Base-by-base conservation (phyloP, 2,113 vertebrate species). In the Rhagologus leucostigma region DNA sequence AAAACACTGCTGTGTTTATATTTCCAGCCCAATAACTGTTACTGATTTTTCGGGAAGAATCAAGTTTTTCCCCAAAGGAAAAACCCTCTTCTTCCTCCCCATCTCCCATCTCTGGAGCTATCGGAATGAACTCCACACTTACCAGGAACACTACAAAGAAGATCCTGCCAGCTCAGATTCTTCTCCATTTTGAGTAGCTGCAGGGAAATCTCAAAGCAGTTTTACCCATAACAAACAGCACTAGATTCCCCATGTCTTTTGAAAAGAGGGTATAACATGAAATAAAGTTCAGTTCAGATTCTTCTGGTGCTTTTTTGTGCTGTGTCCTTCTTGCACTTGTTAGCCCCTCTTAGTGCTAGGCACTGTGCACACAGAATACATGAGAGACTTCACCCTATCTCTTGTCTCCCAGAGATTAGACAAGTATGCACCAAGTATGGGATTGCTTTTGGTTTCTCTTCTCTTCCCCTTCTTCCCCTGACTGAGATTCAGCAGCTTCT, bases 401-500 rank as follows among this genome's bases (percentile, higher is more conserved):
- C 56, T 47, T 78, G 52, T 39, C n/a, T 32, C 24, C n/a, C 44
- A 79, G 76, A 96, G 55, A 74, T 87, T 37, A 92, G 60, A 64
- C 32, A 84, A 83, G 29, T 56, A n/a, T 19, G 15, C 35, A 71
- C 52, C 0, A 35, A 59, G 64, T 57, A 59, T 37, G 55, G 2
- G 7, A 68, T 71, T 44, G 47, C 42, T 87, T 94, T 92, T 84
- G 79, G 77, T 86, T 93, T 86, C 16, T 70, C 33, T 80, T 68
- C 60, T n/a, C 16, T 60, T 64, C 50, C 56, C 11, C 39, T 94
- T 50, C 22, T 83, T 95, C 29, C 11, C 19, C 29, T 86, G 62
- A 52, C 63, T 90, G 64, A 65, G n/a, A 84, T 81, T 88, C 56
- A 80, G 56, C 71, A 84, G 68, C 73, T 95, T 90, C 79, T 97